A percentile compares a stretch with the other conserved stretches of the same genome.
These are phyloP conservation scores for Galerucella nymphaeae DNA, from an alignment of 2,888 invertebrate species.

Conservation along the genomic window DNA sequence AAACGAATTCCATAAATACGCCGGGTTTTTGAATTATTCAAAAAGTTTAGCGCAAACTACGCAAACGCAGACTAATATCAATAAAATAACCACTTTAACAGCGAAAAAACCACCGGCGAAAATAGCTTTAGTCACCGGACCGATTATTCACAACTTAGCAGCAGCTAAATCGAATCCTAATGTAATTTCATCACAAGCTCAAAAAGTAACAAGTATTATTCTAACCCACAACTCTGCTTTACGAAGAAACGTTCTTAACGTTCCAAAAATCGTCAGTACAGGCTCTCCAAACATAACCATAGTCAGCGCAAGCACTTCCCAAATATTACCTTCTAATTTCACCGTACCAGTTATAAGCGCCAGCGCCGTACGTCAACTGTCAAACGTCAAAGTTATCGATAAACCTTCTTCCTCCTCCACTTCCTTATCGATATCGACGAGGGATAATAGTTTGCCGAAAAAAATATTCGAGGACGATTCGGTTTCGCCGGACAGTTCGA, in stretches of 20 bases:
- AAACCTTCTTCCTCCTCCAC: conserved; percentile 61
- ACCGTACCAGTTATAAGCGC: conserved; percentile 64
- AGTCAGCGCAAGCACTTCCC: conserved; percentile 61
- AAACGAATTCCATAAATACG: conserved; percentile 62
- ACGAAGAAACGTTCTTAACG: conserved; percentile 57
- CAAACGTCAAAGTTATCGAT: conserved; percentile 66
- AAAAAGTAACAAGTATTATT: conserved; percentile 59
- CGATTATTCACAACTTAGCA: conserved; percentile 48
- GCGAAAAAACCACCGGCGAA: conserved; percentile 51
- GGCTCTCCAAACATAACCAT: conserved; percentile 61
- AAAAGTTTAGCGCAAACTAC: conserved; percentile 49
- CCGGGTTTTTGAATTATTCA: conserved; percentile 44
- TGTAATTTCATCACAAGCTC: conserved; percentile 48
- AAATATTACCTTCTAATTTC: conserved; percentile 61
- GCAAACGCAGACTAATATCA: conserved; percentile 39
- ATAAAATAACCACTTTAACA: conserved; percentile 42
- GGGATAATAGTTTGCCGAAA: conserved; percentile 72
- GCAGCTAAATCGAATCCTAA: conserved; percentile 45
- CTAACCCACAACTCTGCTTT: conserved; percentile 55
- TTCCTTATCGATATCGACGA: conserved; percentile 68
- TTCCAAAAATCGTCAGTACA: conserved; percentile 59
- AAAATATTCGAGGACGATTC: conserved; percentile 77
- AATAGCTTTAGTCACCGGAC: conserved; percentile 54
- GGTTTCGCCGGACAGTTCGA: conserved; percentile 70
- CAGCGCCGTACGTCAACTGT: conserved; percentile 62